A percentile compares a stretch with the other conserved stretches of the same genome.
These are phyloP conservation scores for Benitochromis conjunctus DNA, from an alignment of 2,113 vertebrate species.

Conservation along the genomic window DNA sequence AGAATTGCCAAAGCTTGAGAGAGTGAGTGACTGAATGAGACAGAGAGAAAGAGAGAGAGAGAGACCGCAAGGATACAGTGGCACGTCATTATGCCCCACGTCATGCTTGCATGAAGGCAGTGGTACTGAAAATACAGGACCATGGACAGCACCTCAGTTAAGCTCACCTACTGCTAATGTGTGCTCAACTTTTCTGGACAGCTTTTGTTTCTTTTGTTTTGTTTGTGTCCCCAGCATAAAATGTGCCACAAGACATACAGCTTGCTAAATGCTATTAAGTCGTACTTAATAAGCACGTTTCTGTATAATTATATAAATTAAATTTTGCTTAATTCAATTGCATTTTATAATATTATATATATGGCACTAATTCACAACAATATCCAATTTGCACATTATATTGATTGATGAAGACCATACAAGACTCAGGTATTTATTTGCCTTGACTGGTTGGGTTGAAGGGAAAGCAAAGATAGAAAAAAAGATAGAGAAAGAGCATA, in stretches of 20 bases:
- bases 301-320: neutral
- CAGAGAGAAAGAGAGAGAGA: neutral
- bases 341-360: too few relatives aligned
- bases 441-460: neutral
- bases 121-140: constrained; percentile 61
- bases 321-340: too few relatives aligned
- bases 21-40: neutral
- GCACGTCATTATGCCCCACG: neutral
- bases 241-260: neutral
- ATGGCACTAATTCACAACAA: neutral
- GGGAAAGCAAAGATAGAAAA: neutral
- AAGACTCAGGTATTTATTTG: neutral
- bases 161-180: neutral
- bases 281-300: neutral
- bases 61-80: neutral
- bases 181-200: neutral
- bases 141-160: constrained; percentile 66
- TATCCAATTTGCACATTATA: neutral
- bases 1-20: constrained; percentile 13
- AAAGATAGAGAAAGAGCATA: neutral
- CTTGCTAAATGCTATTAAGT: neutral
- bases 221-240: neutral
- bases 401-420: neutral
- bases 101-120: neutral
- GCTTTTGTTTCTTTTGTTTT: neutral